Evolutionary conservation across 1,140 invertebrate species (phyloP).

Genomic region (Drosophila sechellia): DNA sequence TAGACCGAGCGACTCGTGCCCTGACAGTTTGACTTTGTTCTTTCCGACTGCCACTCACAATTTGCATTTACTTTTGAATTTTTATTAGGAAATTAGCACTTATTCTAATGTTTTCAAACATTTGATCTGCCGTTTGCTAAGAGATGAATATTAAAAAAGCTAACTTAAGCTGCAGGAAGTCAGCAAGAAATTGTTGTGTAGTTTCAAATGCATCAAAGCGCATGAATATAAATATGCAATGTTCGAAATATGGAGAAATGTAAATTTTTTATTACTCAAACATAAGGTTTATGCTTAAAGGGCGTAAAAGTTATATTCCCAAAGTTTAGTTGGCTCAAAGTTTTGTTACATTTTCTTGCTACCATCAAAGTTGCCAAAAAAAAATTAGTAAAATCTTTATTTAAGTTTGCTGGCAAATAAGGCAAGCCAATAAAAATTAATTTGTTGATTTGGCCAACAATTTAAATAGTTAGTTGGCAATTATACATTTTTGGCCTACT

Average conservation of each 20-base stretch:
- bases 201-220: slow-evolving; percentile 36
- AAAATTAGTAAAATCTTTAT: not conserved
- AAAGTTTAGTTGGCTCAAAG: not conserved
- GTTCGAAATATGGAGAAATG: slow-evolving; percentile 6
- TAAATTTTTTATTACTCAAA: not conserved
- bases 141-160: slow-evolving; percentile 37
- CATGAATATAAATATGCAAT: slow-evolving; percentile 48
- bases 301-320: not conserved
- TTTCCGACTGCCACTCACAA: slow-evolving; percentile 12
- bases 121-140: slow-evolving; percentile 52
- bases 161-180: slow-evolving; percentile 24
- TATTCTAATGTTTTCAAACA: slow-evolving; percentile 58
- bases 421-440: too few species aligned
- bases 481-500: slow-evolving; percentile 4
- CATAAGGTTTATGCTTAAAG: too few species aligned
- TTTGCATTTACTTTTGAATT: slow-evolving; percentile 77
- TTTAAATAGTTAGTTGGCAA: not conserved
- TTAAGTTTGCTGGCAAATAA: too few species aligned
- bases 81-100: slow-evolving; percentile 75
- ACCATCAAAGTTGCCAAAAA: too few species aligned
- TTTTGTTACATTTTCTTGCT: too few species aligned
- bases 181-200: slow-evolving; percentile 30
- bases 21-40: slow-evolving; percentile 26
- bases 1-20: slow-evolving; percentile 39
- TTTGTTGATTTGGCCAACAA: not conserved